phyloP scores from a whole-genome alignment of 2,888 invertebrate species.

The Schizotus pectinicornis region DNA sequence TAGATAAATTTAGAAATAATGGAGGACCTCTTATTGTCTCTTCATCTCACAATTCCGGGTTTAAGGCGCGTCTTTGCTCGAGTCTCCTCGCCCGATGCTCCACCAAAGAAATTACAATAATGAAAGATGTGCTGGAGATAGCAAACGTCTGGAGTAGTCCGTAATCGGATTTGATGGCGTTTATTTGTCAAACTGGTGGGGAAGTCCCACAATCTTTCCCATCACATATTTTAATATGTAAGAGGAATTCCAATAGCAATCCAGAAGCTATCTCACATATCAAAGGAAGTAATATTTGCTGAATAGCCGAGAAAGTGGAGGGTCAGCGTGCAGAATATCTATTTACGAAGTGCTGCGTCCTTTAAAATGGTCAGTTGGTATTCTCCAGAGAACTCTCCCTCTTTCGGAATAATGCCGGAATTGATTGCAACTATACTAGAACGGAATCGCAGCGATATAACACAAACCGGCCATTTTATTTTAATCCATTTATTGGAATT shows the following conservation, averaged over 20 bases:
- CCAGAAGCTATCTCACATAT: slow-evolving; percentile 56
- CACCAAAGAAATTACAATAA: slow-evolving; percentile 38
- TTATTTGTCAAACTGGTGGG: slow-evolving; percentile 35
- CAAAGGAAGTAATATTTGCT: slow-evolving; percentile 59
- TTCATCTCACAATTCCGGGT: neutral
- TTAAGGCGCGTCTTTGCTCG: neutral
- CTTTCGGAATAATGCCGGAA: slow-evolving; percentile 54
- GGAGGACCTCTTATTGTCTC: neutral
- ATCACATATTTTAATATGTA: slow-evolving; percentile 41
- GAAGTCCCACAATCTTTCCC: slow-evolving; percentile 31
- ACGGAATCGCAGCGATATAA: slow-evolving; percentile 55
- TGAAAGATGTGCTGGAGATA: slow-evolving; percentile 34
- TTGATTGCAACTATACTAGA: slow-evolving; percentile 57
- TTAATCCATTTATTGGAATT: slow-evolving; percentile 22
- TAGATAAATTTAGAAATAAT: neutral
- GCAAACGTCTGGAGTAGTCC: slow-evolving; percentile 26
- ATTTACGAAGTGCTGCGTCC: slow-evolving; percentile 56
- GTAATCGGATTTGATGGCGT: slow-evolving; percentile 42
- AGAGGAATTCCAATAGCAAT: slow-evolving; percentile 52
- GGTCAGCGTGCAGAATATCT: slow-evolving; percentile 48
- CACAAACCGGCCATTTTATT: slow-evolving; percentile 24
- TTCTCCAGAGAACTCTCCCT: slow-evolving; percentile 53
- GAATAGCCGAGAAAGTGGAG: slow-evolving; percentile 52
- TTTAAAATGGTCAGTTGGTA: slow-evolving; percentile 59
- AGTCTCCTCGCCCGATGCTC: neutral